Conservation (phyloP, 2,113 vertebrate genomes). For the Cephalopholis sonnerati region DNA sequence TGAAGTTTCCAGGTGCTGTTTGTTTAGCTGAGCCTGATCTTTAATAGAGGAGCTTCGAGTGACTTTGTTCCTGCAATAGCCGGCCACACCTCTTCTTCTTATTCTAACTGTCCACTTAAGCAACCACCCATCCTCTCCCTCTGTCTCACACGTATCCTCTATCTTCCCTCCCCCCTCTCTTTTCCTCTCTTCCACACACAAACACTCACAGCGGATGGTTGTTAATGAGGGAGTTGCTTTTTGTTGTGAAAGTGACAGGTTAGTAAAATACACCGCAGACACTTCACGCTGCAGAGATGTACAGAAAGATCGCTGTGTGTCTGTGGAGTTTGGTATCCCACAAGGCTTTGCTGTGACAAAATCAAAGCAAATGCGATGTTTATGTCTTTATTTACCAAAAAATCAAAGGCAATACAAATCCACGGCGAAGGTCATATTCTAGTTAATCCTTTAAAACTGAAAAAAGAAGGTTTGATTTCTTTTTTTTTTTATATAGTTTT, state of each 20-base stretch:
- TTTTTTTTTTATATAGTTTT: not conserved
- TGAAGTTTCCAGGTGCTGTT: conserved; percentile 78
- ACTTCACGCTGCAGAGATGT: conserved; percentile 27
- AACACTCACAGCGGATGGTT: conserved; percentile 26
- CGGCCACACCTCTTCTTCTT: conserved; percentile 19
- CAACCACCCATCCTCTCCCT: not conserved
- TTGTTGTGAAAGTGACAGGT: conserved; percentile 64
- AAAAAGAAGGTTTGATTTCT: not conserved
- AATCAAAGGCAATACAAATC: conserved; percentile 3
- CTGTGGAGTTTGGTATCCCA: conserved; percentile 43
- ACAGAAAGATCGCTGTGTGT: conserved; percentile 5
- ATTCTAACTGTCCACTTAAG: conserved; percentile 27
- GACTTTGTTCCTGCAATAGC: conserved; percentile 57
- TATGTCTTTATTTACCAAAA: conserved; percentile 24
- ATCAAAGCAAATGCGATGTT: conserved; percentile 22
- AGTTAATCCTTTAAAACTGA: conserved; percentile 22
- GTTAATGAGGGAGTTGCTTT: conserved; percentile 62
- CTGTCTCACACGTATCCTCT: conserved; percentile 36
- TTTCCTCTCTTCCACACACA: conserved; percentile 26
- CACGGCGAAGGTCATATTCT: conserved; percentile 5
- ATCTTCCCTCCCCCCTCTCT: not conserved
- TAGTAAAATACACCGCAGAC: conserved; percentile 50
- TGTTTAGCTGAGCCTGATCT: conserved; percentile 62
- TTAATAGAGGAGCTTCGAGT: conserved; percentile 57
- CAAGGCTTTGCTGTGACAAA: conserved; percentile 31